phyloP scores from a whole-genome alignment of 2,113 vertebrate genomes.

The Gobiocypris rarus region DNA sequence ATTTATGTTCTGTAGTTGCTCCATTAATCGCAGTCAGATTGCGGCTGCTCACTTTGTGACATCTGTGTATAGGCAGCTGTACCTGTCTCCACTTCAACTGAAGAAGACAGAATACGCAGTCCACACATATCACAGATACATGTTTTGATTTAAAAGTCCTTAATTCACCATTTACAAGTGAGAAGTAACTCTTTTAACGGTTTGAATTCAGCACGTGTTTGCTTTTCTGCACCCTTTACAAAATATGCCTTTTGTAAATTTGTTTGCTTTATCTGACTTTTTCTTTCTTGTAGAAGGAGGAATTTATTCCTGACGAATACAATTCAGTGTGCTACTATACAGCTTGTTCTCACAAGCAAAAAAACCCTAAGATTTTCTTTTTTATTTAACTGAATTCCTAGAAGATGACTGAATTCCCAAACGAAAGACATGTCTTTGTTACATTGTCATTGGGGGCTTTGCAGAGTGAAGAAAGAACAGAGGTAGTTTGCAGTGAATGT shows the following conservation, averaged over 20 bases:
- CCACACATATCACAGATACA: background rate
- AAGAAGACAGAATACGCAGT: slow-evolving; percentile 11
- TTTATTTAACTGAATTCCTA: background rate
- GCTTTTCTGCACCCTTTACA: background rate
- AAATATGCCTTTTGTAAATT: background rate
- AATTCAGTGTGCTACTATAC: background rate
- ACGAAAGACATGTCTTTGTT: background rate
- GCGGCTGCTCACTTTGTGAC: slow-evolving; percentile 17
- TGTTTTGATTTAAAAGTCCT: slow-evolving; percentile 19
- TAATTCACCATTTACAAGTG: background rate
- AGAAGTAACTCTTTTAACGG: background rate
- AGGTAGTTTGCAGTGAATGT: background rate
- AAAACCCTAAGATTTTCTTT: background rate
- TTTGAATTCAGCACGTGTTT: slow-evolving; percentile 12
- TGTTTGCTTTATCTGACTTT: background rate
- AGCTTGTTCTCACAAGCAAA: background rate
- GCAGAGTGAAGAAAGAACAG: background rate
- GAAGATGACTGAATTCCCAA: background rate
- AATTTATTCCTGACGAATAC: slow-evolving; percentile 8
- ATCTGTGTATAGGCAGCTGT: slow-evolving; percentile 18
- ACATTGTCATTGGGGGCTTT: background rate
- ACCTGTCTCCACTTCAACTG: slow-evolving; percentile 19
- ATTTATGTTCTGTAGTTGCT: slow-evolving; percentile 45
- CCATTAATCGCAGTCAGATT: slow-evolving; percentile 45
- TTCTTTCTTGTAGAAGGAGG: background rate